phyloP scores from a whole-genome alignment of 2,113 vertebrate species.

The Apeltes quadracus region DNA sequence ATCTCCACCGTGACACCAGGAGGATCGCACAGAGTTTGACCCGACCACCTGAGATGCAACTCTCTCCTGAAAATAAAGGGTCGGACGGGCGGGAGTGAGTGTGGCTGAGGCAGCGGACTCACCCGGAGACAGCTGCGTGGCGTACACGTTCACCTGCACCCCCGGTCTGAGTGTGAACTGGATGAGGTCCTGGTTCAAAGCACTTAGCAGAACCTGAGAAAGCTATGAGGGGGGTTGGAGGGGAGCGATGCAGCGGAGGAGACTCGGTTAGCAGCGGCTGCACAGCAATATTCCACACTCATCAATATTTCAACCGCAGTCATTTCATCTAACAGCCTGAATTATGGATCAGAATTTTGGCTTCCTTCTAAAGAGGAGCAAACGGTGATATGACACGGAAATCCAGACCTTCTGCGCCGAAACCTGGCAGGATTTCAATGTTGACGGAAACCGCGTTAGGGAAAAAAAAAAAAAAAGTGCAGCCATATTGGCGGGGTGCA shows the following conservation, averaged over 20 bases:
- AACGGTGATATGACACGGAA: conserved; percentile 65
- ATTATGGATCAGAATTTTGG: conserved; percentile 72
- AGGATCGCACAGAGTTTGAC: not conserved
- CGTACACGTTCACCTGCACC: conserved; percentile 73
- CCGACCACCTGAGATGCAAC: not conserved
- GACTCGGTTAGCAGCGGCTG: conserved; percentile 50
- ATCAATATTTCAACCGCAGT: conserved; percentile 77
- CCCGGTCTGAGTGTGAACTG: conserved; percentile 72
- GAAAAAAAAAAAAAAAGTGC: conserved; percentile 48
- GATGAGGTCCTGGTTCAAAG: conserved; percentile 78
- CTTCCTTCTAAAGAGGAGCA: conserved; percentile 70
- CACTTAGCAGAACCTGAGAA: conserved; percentile 77
- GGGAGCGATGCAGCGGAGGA: conserved; percentile 56
- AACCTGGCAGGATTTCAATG: conserved; percentile 25
- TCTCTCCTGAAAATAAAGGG: conserved; percentile 3
- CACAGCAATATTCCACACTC: conserved; percentile 61
- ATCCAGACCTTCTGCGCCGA: conserved; percentile 40
- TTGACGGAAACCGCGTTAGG: conserved; percentile 39
- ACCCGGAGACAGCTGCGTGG: conserved; percentile 75
- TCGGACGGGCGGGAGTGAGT: not conserved
- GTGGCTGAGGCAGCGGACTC: conserved; percentile 22
- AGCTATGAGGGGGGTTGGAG: conserved; percentile 68
- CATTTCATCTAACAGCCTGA: conserved; percentile 70
- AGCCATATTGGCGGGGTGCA: conserved; percentile 5
- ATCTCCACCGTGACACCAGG: conserved; percentile 2